A percentile compares a stretch with the other conserved stretches of the same genome.
Evolutionary conservation across 1,140 invertebrate genomes (phyloP).

Genomic region (Drosophila navojoa): DNA sequence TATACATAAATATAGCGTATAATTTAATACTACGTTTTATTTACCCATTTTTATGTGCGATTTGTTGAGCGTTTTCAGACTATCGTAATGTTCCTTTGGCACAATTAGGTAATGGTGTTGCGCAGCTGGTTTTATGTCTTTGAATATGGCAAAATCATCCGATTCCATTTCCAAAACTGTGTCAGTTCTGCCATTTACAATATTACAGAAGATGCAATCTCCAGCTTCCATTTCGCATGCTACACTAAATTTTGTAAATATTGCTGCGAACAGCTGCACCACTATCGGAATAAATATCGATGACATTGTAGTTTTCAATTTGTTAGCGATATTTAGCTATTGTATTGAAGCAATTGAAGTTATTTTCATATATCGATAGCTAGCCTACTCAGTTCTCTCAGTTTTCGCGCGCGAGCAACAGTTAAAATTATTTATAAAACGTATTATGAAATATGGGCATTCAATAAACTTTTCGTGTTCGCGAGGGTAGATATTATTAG

Average conservation of each 20-base stretch:
- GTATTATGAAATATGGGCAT: background rate
- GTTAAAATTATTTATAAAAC: background rate
- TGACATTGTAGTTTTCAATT: background rate
- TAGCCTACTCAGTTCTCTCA: background rate
- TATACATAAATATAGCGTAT: background rate
- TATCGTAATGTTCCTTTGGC: constrained; percentile 90
- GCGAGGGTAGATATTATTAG: no score
- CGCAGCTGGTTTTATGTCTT: constrained; percentile 93
- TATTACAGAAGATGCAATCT: constrained; percentile 90
- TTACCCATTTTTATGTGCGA: constrained; percentile 88
- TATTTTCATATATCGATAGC: constrained; percentile 2
- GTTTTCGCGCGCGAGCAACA: background rate
- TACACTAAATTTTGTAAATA: background rate
- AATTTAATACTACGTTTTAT: background rate
- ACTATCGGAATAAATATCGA: background rate
- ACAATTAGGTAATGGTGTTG: constrained; percentile 92
- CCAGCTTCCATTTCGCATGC: background rate
- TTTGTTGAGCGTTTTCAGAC: constrained; percentile 88
- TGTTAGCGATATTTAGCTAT: constrained; percentile 1
- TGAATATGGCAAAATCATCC: constrained; percentile 91
- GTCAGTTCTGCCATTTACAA: constrained; percentile 86
- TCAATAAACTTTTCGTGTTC: background rate
- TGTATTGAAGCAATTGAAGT: background rate
- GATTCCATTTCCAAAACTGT: constrained; percentile 88
- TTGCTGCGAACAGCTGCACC: constrained; percentile 3